A percentile compares a stretch with the other conserved stretches of the same genome.
These are phyloP conservation scores for Bilobella aurantiaca DNA, from an alignment of 1,140 invertebrate genomes.

Conservation along the genomic window DNA sequence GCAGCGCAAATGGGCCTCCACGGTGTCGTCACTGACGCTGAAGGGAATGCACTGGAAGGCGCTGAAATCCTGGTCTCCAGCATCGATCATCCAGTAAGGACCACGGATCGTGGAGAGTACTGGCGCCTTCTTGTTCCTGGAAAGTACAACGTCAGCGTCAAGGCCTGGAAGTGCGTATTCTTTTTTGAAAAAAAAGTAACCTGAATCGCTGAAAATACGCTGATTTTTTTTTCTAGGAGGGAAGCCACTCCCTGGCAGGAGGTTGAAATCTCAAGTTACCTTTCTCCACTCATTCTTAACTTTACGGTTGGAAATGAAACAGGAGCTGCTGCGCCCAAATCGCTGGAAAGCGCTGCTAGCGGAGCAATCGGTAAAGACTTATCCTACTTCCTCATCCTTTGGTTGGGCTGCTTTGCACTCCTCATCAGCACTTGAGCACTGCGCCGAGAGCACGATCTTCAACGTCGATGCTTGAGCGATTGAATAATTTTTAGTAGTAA, in stretches of 20 bases:
- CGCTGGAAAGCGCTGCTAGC: neutral
- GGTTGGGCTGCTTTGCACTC: neutral
- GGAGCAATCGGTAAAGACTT: neutral
- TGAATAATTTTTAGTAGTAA: no score
- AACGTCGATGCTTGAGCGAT: no score
- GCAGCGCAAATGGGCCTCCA: conserved; percentile 73
- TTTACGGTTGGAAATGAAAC: conserved; percentile 42
- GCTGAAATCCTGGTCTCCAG: conserved; percentile 60
- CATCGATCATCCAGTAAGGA: conserved; percentile 61
- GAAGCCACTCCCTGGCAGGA: neutral
- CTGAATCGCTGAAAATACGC: neutral
- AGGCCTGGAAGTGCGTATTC: conserved; percentile 70
- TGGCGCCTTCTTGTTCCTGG: conserved; percentile 76
- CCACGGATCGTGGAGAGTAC: conserved; percentile 67
- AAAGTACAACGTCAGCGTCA: conserved; percentile 58
- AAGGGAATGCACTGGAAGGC: conserved; percentile 49
- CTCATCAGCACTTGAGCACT: no score
- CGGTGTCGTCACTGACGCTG: conserved; percentile 51
- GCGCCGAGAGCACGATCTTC: no score
- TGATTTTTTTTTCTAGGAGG: neutral
- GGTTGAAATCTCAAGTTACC: neutral
- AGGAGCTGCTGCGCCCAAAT: conserved; percentile 10
- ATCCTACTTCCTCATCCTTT: neutral
- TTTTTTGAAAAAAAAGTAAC: no score
- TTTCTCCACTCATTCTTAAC: conserved; percentile 42